These are phyloP conservation scores for Agelaius phoeniceus DNA, from an alignment of 2,113 vertebrate species.

Conservation along the genomic window DNA sequence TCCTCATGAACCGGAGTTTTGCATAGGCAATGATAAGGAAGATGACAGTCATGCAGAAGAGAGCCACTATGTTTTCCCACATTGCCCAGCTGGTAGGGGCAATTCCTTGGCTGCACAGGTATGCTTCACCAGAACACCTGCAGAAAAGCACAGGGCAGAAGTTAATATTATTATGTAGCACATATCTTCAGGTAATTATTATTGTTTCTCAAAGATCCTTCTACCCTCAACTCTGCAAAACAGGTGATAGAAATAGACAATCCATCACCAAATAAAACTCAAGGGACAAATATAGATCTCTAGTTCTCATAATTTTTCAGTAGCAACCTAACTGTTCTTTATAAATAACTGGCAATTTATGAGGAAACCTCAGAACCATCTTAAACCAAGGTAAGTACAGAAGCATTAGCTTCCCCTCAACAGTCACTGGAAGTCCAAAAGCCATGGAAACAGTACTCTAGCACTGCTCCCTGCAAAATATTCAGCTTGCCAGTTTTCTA, in stretches of 20 bases:
- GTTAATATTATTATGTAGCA: background rate
- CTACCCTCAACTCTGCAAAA: background rate
- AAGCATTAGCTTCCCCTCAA: background rate
- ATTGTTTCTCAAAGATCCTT: background rate
- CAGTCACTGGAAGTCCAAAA: background rate
- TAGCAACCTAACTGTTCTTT: background rate
- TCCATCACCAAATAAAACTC: background rate
- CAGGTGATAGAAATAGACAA: background rate
- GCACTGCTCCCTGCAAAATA: background rate
- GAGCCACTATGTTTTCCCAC: slow-evolving; percentile 71
- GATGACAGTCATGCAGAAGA: slow-evolving; percentile 66
- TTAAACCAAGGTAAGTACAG: fast-evolving
- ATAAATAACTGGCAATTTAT: background rate
- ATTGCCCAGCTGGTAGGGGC: slow-evolving; percentile 55
- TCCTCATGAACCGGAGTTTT: slow-evolving; percentile 70
- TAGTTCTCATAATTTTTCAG: background rate
- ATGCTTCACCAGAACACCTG: slow-evolving; percentile 68
- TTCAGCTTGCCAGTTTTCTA: background rate
- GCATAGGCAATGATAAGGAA: slow-evolving; percentile 68
- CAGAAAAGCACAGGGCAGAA: background rate
- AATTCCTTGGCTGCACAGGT: slow-evolving; percentile 66
- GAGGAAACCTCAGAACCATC: background rate
- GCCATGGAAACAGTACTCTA: background rate
- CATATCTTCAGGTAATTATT: background rate
- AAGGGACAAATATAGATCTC: background rate